Evolutionary conservation across 2,888 invertebrate species (phyloP).

Genomic region (Caenorhabditis panamensis): DNA sequence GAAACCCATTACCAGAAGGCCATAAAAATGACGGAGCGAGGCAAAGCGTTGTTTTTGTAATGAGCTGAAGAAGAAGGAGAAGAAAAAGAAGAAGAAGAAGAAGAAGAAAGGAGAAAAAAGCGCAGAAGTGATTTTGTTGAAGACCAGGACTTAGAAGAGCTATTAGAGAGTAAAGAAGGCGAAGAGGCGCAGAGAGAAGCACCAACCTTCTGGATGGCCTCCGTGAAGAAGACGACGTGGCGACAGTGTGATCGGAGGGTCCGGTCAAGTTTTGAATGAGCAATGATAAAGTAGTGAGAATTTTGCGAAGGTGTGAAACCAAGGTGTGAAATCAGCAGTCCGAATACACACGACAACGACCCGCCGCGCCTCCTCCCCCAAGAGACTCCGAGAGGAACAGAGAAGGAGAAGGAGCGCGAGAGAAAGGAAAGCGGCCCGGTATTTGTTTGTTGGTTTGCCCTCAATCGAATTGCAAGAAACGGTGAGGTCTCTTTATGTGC

Average conservation of each 20-base stretch:
- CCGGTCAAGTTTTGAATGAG: slow-evolving; percentile 32
- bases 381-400: slow-evolving; percentile 34
- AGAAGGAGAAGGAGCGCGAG: slow-evolving; percentile 3
- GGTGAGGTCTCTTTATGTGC: slow-evolving; percentile 45
- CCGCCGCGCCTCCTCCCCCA: slow-evolving; percentile 32
- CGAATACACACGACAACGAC: slow-evolving; percentile 59
- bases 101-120: neutral
- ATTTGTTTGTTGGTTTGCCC: slow-evolving; percentile 60
- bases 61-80: slow-evolving; percentile 9
- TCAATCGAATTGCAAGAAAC: slow-evolving; percentile 59
- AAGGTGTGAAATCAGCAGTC: slow-evolving; percentile 56
- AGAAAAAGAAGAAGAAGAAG: slow-evolving; percentile 17
- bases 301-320: slow-evolving; percentile 53
- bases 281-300: slow-evolving; percentile 39
- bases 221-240: slow-evolving; percentile 25
- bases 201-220: slow-evolving; percentile 51
- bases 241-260: slow-evolving; percentile 9
- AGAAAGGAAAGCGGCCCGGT: slow-evolving; percentile 17
- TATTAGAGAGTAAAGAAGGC: neutral
- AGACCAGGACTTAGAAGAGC: neutral
- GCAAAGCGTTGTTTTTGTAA: slow-evolving; percentile 3
- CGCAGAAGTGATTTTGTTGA: slow-evolving; percentile 4
- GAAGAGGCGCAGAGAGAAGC: slow-evolving; percentile 23
- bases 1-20: slow-evolving; percentile 47
- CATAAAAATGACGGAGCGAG: slow-evolving; percentile 20